phyloP scores from a whole-genome alignment of 2,888 invertebrate species.

The Notocelia uddmanniana region DNA sequence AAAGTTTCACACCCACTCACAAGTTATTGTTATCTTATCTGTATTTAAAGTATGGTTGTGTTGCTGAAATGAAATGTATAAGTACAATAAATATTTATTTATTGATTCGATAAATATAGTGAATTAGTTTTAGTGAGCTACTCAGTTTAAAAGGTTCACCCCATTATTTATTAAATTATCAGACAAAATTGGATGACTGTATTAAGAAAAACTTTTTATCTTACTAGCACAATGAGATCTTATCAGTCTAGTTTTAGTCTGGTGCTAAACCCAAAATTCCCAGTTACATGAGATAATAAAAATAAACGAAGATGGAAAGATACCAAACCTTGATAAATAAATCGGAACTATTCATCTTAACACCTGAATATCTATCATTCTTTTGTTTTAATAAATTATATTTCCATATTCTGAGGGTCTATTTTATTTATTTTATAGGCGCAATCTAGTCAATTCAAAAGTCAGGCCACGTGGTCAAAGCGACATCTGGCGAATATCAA shows the following conservation, averaged over 20 bases:
- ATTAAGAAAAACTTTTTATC: constrained; percentile 25
- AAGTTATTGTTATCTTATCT: too few species aligned
- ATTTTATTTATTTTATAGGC: not conserved
- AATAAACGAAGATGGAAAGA: constrained; percentile 19
- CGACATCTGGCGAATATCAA: constrained; percentile 75
- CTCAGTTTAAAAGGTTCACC: not conserved
- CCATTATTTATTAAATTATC: too few species aligned
- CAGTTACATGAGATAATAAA: constrained; percentile 38
- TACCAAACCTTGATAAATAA: not conserved
- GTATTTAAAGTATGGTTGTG: not conserved
- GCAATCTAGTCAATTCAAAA: constrained; percentile 19
- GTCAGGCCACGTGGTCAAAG: constrained; percentile 45
- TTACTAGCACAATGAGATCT: constrained; percentile 25
- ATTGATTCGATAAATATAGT: too few species aligned
- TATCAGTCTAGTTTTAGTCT: constrained; percentile 25
- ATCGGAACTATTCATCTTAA: not conserved
- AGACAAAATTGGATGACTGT: not conserved
- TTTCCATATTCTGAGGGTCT: not conserved
- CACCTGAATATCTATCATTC: not conserved
- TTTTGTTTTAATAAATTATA: not conserved
- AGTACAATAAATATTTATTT: not conserved
- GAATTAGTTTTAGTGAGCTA: not conserved
- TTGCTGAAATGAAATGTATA: not conserved
- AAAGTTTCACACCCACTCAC: constrained; percentile 55
- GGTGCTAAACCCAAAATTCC: constrained; percentile 2